These are phyloP conservation scores for Ginglymostoma cirratum DNA, from an alignment of 2,113 vertebrate species.

Conservation along the genomic window DNA sequence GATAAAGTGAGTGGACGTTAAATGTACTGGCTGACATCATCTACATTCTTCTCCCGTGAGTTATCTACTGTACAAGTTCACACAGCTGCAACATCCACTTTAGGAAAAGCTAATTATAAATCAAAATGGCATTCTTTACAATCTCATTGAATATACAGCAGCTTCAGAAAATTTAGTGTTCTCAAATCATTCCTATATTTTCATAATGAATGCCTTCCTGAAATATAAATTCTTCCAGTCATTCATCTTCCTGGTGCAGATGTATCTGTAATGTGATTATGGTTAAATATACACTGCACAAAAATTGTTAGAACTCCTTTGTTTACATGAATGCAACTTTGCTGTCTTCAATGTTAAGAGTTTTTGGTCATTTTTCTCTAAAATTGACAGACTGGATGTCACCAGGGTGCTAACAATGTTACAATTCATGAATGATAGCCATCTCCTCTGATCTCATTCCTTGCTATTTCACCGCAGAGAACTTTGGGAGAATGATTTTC, in stretches of 20 bases:
- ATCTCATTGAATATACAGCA: not conserved
- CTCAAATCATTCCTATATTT: not conserved
- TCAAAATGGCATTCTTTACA: constrained; percentile 20
- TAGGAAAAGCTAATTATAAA: not conserved
- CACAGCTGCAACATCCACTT: not conserved
- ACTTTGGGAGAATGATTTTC: not conserved
- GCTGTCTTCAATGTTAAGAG: not conserved
- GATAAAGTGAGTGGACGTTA: not conserved
- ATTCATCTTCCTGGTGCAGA: not conserved
- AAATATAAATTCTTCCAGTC: not conserved
- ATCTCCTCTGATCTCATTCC: not conserved
- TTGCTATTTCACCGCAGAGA: not conserved
- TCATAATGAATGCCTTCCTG: not conserved
- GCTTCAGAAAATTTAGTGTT: not conserved
- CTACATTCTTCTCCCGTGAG: not conserved
- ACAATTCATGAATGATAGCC: not conserved
- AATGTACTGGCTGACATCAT: not conserved
- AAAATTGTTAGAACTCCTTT: not conserved
- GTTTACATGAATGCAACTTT: not conserved
- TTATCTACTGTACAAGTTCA: not conserved
- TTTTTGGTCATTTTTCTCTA: not conserved
- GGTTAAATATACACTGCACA: not conserved
- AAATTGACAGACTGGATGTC: too few relatives aligned
- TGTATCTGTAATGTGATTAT: not conserved
- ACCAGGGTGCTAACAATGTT: not conserved